Evolutionary conservation across 2,113 vertebrate species (phyloP).

Genomic region (Meles meles): DNA sequence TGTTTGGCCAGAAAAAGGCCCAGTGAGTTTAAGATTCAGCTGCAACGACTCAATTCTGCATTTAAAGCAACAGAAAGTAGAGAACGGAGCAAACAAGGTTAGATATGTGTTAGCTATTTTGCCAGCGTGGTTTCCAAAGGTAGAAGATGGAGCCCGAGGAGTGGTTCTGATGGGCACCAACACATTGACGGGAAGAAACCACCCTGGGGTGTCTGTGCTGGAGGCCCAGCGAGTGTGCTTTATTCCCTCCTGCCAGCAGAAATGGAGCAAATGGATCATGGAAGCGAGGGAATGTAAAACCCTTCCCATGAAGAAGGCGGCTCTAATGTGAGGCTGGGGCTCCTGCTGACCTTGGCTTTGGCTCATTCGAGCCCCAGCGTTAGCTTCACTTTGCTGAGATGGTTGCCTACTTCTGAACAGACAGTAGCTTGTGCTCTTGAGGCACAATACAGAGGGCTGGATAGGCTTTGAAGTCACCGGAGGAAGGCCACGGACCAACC

Average conservation of each 20-base stretch:
- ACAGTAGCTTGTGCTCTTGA: conserved; percentile 2
- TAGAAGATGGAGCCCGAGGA: neutral
- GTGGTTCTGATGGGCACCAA: neutral
- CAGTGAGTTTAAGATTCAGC: neutral
- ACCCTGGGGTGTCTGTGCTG: neutral
- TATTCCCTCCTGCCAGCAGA: conserved; percentile 48
- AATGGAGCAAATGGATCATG: conserved; percentile 14
- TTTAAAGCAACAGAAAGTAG: conserved; percentile 26
- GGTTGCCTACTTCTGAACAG: neutral
- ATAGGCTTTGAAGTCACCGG: neutral
- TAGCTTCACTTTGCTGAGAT: neutral
- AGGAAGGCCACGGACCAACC: neutral
- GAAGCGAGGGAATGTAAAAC: neutral
- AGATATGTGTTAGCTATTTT: neutral
- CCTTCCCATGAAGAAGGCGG: neutral
- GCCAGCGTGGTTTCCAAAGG: neutral
- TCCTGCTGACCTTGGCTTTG: neutral
- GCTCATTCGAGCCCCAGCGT: neutral
- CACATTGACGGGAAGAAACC: neutral
- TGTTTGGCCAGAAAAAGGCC: neutral
- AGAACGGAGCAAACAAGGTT: neutral
- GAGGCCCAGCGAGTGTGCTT: neutral
- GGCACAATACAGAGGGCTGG: neutral
- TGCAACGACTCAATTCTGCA: neutral
- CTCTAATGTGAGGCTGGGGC: neutral